Evolutionary conservation across 2,797 vertebrate genomes (phyloP).

Genomic region (Dendrocincla fuliginosa): DNA sequence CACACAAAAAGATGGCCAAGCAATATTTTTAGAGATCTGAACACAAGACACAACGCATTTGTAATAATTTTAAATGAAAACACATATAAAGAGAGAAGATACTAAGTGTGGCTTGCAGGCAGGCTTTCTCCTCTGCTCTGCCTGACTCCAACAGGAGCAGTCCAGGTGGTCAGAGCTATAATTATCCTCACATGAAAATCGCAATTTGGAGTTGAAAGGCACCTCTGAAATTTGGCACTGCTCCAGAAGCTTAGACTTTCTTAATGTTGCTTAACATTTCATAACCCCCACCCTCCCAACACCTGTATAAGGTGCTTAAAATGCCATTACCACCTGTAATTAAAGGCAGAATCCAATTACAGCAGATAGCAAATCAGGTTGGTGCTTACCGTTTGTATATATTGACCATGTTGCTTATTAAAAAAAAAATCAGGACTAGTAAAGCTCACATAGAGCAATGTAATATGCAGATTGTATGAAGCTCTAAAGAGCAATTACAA

Average conservation of each 20-base stretch:
- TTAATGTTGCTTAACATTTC: conserved; percentile 69
- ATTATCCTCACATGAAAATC: conserved; percentile 67
- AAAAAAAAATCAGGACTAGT: neutral
- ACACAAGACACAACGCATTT: neutral
- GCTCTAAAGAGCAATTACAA: conserved; percentile 64
- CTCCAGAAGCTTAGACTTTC: conserved; percentile 65
- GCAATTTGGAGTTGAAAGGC: conserved; percentile 72
- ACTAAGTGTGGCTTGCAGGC: neutral
- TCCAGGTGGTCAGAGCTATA: conserved; percentile 66
- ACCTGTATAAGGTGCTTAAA: conserved; percentile 78
- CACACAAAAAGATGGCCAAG: neutral
- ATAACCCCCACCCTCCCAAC: conserved; percentile 37
- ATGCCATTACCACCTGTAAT: conserved; percentile 77
- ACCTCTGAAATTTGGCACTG: conserved; percentile 64
- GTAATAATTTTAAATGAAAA: conserved; percentile 11
- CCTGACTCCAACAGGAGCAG: conserved; percentile 11
- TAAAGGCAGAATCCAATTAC: conserved; percentile 76
- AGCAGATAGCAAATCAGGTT: conserved; percentile 63
- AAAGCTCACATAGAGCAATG: conserved; percentile 42
- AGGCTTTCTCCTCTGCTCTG: neutral
- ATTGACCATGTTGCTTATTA: conserved; percentile 50
- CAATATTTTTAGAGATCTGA: neutral
- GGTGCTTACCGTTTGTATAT: conserved; percentile 47
- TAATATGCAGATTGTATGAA: conserved; percentile 57
- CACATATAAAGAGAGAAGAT: neutral